phyloP scores from a whole-genome alignment of 2,113 vertebrate species.

The Spizaetus ornatus region DNA sequence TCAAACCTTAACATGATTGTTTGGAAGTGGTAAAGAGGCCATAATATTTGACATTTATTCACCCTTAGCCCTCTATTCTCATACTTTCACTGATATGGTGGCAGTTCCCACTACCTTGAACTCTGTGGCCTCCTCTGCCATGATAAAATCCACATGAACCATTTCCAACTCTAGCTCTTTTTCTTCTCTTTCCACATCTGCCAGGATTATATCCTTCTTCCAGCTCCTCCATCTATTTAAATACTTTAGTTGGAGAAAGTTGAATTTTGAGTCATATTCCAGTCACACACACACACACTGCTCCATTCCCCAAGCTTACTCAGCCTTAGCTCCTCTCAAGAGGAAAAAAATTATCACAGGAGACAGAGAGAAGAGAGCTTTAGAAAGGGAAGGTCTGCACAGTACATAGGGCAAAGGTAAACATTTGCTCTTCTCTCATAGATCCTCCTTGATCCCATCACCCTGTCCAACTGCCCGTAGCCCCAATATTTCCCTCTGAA shows the following conservation, averaged over 20 bases:
- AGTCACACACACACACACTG: background rate
- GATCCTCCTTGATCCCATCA: background rate
- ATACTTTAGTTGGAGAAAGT: background rate
- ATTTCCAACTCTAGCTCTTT: background rate
- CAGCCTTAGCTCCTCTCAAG: background rate
- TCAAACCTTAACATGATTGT: background rate
- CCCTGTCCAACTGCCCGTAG: fast-evolving
- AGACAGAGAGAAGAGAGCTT: background rate
- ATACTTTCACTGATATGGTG: background rate
- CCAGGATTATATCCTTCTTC: background rate
- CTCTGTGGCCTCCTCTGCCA: background rate
- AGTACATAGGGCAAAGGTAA: background rate
- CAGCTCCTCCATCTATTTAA: background rate
- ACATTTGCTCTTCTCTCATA: background rate
- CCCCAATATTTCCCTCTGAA: background rate
- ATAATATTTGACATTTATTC: background rate
- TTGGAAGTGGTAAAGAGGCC: background rate
- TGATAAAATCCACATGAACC: background rate
- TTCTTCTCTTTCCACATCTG: background rate
- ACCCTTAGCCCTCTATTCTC: background rate
- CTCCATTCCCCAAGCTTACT: background rate
- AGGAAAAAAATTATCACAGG: background rate
- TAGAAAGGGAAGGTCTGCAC: background rate
- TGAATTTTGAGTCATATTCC: background rate
- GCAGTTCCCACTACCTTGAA: background rate